Base-by-base conservation (phyloP, 2,113 vertebrate species). In the Phaetusa simplex region DNA sequence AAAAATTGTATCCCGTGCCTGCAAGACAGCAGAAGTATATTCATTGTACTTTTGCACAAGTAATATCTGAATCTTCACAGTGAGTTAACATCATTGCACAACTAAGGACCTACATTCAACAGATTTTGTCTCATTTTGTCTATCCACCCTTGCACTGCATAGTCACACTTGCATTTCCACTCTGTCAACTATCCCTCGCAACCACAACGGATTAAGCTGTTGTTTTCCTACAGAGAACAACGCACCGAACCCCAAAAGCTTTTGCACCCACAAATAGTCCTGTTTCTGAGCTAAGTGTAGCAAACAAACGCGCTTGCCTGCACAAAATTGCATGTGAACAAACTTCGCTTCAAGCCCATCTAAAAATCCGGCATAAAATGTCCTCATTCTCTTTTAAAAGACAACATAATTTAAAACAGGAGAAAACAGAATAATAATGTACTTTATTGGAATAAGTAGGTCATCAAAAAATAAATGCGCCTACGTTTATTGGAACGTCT, bases 401-500 rank as follows among this genome's bases (percentile, higher is more conserved):
- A 95, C 89, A 97, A 90, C 71, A 56, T 94, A 93, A 96, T 95
- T 96, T 96, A 92, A 97, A 95, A 32, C 86, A 61, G 69, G 73
- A 82, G 94, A 92, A 96, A 97, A 91, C 96, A 97, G 94, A 96
- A 97, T 97, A 97, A 97, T 96, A 95, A 91, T 92, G 91, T 78
- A 87, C 93, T 95, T 95, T 96, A 96, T 95, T 96, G 97, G 90
- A 97, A 95, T 96, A 97, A 97, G 96, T 96, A 97, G 97, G 96
- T 97, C 94, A 98, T 96, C 93, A 97, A 97, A 97, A 95, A 96
- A 97, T 94, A 98, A 97, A 95, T 89, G 94, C 7, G 52, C 42
- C 91, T 94, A 86, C 13, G 22, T 90, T 97, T 96, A 97, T 96
- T 97, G 96, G 93, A 98, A 97, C 45, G 74, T 92, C 95, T 96